Evolutionary conservation across 2,113 vertebrate genomes (phyloP).

Genomic region (Rhegmatorhina hoffmannsi): DNA sequence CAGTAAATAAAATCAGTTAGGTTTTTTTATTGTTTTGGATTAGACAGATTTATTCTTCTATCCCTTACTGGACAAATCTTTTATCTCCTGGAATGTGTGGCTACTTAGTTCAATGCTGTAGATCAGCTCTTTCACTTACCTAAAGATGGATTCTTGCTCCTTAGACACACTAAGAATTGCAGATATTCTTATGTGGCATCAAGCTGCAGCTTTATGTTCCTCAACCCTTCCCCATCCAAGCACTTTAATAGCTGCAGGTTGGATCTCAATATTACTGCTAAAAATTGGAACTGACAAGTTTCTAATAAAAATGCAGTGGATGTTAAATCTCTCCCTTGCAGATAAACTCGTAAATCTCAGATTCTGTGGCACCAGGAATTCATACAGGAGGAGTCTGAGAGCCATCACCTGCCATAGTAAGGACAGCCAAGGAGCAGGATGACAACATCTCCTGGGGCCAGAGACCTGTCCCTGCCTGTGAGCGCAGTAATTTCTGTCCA

Average conservation of each 20-base stretch:
- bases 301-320: background rate
- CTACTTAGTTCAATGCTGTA: background rate
- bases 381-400: background rate
- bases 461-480: background rate
- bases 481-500: background rate
- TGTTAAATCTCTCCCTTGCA: background rate
- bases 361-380: background rate
- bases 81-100: background rate
- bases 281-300: background rate
- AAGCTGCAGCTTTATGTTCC: background rate
- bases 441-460: background rate
- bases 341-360: background rate
- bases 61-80: background rate
- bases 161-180: background rate
- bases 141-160: background rate
- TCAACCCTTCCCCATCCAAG: background rate
- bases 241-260: background rate
- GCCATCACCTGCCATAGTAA: background rate
- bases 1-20: background rate
- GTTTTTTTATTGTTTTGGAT: background rate
- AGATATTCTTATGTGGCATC: background rate
- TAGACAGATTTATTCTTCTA: background rate
- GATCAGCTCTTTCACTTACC: background rate
- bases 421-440: background rate
- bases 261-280: background rate